Evolutionary conservation across 2,797 vertebrate genomes (phyloP).

Genomic region (Catharus ustulatus): DNA sequence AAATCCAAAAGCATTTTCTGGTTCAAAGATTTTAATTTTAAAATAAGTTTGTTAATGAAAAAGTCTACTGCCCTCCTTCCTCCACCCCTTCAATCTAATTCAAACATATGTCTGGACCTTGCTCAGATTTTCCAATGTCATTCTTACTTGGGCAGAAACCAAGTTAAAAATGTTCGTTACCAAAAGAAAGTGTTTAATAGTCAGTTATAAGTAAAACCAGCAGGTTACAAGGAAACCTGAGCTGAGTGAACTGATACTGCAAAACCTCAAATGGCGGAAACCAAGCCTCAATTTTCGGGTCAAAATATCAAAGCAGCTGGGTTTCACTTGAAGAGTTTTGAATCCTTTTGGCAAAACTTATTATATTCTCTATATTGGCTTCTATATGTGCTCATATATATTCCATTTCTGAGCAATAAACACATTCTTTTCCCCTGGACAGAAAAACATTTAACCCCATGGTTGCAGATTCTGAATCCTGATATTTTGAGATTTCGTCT

Average conservation of each 20-base stretch:
- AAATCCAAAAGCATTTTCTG: background rate
- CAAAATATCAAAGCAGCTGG: background rate
- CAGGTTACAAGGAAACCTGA: background rate
- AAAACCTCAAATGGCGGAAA: constrained; percentile 13
- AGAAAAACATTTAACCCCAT: background rate
- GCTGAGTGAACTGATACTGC: background rate
- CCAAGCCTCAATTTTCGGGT: background rate
- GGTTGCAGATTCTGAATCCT: background rate
- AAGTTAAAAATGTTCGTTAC: background rate
- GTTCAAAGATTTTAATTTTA: background rate
- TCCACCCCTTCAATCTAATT: background rate
- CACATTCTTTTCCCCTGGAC: background rate
- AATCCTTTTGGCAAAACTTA: background rate
- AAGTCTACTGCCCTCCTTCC: background rate
- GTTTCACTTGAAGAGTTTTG: constrained; percentile 8
- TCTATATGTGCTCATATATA: background rate
- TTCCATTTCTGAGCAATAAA: background rate
- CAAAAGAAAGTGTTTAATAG: background rate
- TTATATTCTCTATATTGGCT: background rate
- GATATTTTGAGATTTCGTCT: background rate
- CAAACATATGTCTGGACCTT: background rate
- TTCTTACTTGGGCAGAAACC: constrained; percentile 2
- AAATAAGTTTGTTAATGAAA: background rate
- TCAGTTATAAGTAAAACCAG: background rate
- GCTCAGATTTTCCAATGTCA: constrained; percentile 10